Base-by-base conservation (phyloP, 53 echinoderm and acorn worm species). In the Apostichopus leukothele region DNA sequence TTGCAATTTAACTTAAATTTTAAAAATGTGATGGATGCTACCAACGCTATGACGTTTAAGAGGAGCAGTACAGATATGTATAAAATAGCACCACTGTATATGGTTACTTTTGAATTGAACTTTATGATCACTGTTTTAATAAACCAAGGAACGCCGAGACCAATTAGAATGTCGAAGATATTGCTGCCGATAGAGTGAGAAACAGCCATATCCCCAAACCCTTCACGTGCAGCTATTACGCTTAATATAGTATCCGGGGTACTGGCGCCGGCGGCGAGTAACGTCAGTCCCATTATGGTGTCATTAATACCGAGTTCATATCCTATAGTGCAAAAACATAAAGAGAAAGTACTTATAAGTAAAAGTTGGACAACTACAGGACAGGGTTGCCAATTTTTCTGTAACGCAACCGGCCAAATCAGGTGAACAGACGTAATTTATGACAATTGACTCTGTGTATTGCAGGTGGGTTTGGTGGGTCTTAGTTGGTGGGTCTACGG, bases 151-250 rank as follows among this genome's bases (percentile, higher is more conserved):
- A 92, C 83, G 5, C 97, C 97, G 14, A 97, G 94, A 39, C 97
- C 95, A 10, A 97, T 75, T 75, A 97, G 89, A 75, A 97, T 94
- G 52, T 97, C 97, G 86, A 97, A 97, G 7, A 97, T 74, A 55
- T 97, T 97, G 88, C 97, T 97, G 10, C 97, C 97, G n/a, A 97
- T 90, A 12, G 97, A 93, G 66, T 97, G 95, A 1, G 97, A 97
- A 68, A 97, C 93, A 19, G 97, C 97, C 97, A 97, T 97, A 86
- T 94, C 95, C 5, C 97, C 97, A 74, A 89, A 94, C 19, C 95
- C 97, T 78, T 92, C 95, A 25, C 92, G 94, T 16, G 97, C 97
- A 1, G 94, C 97, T 5, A 95, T 91, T n/a, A 97, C 75, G 75
- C 97, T 97, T 2, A 95, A 88, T 26, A 97, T 91, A 52, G 95